Evolutionary conservation across 2,888 invertebrate species (phyloP), one percentile per base, ranked within the genome.

Genomic region (Spodoptera littoralis): DNA sequence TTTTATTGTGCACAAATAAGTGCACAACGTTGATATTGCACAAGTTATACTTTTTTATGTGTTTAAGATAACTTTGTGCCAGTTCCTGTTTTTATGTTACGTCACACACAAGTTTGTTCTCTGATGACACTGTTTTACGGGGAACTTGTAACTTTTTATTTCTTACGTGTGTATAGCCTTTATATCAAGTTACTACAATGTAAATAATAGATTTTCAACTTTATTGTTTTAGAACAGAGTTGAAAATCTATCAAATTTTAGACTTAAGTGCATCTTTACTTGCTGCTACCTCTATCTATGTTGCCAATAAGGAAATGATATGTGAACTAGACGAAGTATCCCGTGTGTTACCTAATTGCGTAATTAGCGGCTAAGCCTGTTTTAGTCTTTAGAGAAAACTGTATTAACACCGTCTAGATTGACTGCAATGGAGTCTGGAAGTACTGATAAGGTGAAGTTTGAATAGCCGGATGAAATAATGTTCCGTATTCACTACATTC

Each of bases 21-120:
- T 73, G 60, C 62, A 56, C 63, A 62, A 47, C 58, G 62, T 65
- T 70, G 70, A 72, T 65, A 78, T 81, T 84, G 76, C 84, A 83
- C 77, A 84, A 85, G 76, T 76, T 74, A 76, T 66, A 69, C 67
- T 73, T 73, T 68, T 73, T 75, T 71, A 66, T 77, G 73, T 73
- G 65, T 75, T 63, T 67, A 67, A 72, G 70, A 76, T 78, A 73
- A 75, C 60, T 70, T 73, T 67, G 71, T 62, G 41, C 57, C n/a
- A 74, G 70, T 81, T 83, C 77, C 80, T 76, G 71, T 72, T 76
- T 36, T 55, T 50, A 41, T 58, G 45, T 85, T 82, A 83, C 75
- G 73, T 80, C 80, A 82, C 65, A 60, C 57, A 47, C 47, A 65
- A 70, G 65, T 73, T 77, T 71, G 65, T 81, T 76, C 72, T 75